Evolutionary conservation across 2,888 invertebrate genomes (phyloP), one percentile per base, ranked within the genome.

Genomic region (Uropetala carovei): DNA sequence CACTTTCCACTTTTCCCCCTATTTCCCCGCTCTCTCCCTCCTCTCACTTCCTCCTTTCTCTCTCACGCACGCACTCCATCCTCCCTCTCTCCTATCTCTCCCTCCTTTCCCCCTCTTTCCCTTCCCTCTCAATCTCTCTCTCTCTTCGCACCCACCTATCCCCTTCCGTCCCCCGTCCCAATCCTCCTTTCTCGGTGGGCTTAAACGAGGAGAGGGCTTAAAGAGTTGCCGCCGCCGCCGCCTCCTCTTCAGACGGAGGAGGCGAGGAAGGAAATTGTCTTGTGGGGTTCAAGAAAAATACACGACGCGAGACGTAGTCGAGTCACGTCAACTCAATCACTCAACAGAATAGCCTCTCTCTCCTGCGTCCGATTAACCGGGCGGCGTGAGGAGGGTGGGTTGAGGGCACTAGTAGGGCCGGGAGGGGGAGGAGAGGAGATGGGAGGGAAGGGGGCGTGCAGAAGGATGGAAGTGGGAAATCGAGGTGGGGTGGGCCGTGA

Each of bases 311-410:
- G 86, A 58, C 86, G 86, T 86, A 86, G 86, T 86, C 86, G 30
- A 86, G 86, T 86, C 86, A 86, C 86, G 86, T 86, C 86, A 86
- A 60, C 86, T 86, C 86, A 86, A 86, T 86, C 86, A 86, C 86
- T 86, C 86, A 86, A 86, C 86, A 30, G 60, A 86, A 86, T 86
- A 57, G 86, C 86, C 86, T 60, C 57, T 83, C 57, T 83, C 83
- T 27, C 30, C 86, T 30, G 14, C 86, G 86, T 64, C 86, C 60
- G 86, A 86, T 86, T 64, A 86, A 86, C 86, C 27, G 60, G 30
- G 57, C 43, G 27, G 60, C 30, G 86, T 27, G 60, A n/a, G 84
- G 84, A 5, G 84, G 14, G 56, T 43, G 60, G 13, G 30, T 18
- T 18, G 27, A 0, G 27, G 27, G 30, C 30, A 43, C 22, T 30